phyloP scores from a whole-genome alignment of 2,113 vertebrate genomes.

The Anolis carolinensis region DNA sequence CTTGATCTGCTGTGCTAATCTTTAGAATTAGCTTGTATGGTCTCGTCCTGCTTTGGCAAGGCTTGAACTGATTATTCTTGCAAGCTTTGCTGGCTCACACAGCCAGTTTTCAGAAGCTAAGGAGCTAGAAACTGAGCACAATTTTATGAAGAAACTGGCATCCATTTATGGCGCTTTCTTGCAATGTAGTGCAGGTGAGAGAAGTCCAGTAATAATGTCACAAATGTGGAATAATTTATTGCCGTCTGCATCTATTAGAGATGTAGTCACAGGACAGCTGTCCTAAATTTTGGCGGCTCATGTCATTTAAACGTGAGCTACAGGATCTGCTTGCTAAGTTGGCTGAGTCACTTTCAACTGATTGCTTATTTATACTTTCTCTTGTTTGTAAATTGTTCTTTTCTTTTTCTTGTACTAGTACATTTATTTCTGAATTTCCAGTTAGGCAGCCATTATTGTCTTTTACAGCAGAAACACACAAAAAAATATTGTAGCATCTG shows the following conservation, averaged over 20 bases:
- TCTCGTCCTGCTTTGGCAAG: conserved; percentile 23
- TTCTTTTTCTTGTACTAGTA: not conserved
- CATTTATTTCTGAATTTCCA: not conserved
- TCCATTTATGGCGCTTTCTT: not conserved
- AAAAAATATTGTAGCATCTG: not conserved
- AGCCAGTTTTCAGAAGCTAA: not conserved
- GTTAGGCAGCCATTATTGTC: not conserved
- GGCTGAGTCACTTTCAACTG: not conserved
- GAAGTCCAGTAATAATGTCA: not conserved
- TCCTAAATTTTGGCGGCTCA: not conserved
- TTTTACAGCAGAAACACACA: not conserved
- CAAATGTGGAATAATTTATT: not conserved
- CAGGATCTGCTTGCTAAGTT: not conserved
- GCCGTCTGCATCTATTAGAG: not conserved
- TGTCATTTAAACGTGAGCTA: not conserved
- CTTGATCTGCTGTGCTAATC: not conserved
- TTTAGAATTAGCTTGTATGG: conserved; percentile 5
- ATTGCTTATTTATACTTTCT: not conserved
- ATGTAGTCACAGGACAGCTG: not conserved
- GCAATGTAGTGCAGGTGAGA: not conserved
- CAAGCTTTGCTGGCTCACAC: not conserved
- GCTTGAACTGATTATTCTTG: not conserved
- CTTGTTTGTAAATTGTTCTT: not conserved
- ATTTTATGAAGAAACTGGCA: not conserved
- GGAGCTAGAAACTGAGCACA: not conserved